Evolutionary conservation across 2,797 vertebrate genomes (phyloP), one percentile per base, ranked within the genome.

Genomic region (Macropus fuliginosus): DNA sequence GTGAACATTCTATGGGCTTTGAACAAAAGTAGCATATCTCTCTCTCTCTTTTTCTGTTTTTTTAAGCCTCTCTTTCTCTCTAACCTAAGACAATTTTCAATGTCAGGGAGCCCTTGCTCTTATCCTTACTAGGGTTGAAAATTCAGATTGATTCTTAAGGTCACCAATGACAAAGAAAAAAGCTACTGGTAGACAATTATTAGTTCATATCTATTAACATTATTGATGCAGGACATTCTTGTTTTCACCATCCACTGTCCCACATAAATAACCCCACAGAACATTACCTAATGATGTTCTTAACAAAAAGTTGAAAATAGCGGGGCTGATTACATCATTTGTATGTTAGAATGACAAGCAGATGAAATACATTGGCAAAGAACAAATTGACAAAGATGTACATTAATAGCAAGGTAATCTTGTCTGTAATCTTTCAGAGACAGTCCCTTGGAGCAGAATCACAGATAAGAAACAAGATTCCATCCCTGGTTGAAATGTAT

Each of bases 381-480:
- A 2, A 31, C 8, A n/a, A 91, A 31, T 57, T 56, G 54, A 52
- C 95, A 97, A 34, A 94, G 92, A 46, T 87, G 3, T 13, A 11
- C 0, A 0, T 66, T 40, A 54, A 31, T 94, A 95, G 46, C 27
- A 56, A 96, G 81, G 90, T 74, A 96, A 95, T 95, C n/a, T 96
- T 96, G 74, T 93, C 40, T 92, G 55, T 6, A 95, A 95, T 54
- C 96, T 92, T 94, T 95, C 96, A 96, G 96, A 97, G 56, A 59
- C 54, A 89, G 8, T 89, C 52, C 93, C 91, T 34, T 54, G 81
- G 91, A 97, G 92, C 90, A 97, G 62, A 81, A 96, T 29, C 52
- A 87, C 46, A 97, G 97, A 97, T 92, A 59, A 81, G 96, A 97
- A 96, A 50, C 0, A 13, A 91, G 54, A 93, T 92, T 97, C 96